These are phyloP conservation scores for Gasterosteus nipponicus DNA, from an alignment of 2,113 vertebrate genomes.

Conservation along the genomic window DNA sequence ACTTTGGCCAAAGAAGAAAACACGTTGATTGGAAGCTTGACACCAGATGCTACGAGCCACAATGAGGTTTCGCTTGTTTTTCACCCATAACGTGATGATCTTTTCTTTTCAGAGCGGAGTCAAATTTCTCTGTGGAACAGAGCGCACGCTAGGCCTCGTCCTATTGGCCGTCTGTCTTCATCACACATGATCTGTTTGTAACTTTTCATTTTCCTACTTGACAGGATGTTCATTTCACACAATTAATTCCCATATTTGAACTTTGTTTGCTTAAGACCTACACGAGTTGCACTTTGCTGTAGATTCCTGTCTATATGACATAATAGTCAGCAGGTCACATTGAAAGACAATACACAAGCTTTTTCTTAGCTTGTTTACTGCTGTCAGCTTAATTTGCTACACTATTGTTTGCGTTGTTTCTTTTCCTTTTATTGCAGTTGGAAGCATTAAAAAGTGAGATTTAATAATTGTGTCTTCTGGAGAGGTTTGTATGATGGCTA, in stretches of 20 bases:
- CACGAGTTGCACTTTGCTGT: conserved; percentile 15
- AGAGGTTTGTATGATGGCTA: conserved; percentile 1
- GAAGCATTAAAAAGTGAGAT: background rate
- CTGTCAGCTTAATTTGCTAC: background rate
- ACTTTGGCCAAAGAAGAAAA: background rate
- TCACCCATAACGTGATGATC: background rate
- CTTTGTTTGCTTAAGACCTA: background rate
- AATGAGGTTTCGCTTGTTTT: background rate
- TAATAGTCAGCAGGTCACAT: conserved; percentile 3
- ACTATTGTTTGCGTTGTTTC: background rate
- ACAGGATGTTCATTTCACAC: conserved; percentile 1
- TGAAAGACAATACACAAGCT: background rate
- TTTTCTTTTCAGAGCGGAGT: conserved; percentile 69
- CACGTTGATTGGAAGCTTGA: background rate
- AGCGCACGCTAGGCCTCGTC: conserved; percentile 35
- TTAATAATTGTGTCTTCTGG: conserved; percentile 7
- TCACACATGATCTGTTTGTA: background rate
- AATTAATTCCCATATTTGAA: background rate
- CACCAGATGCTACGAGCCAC: background rate
- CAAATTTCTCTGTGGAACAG: conserved; percentile 78
- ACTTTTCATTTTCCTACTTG: background rate
- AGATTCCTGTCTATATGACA: background rate
- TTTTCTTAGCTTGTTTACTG: background rate
- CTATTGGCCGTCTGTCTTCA: background rate
- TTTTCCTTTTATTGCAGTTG: background rate